Evolutionary conservation across 2,888 invertebrate genomes (phyloP), one percentile per base, ranked within the genome.

Genomic region (Empis stercorea): DNA sequence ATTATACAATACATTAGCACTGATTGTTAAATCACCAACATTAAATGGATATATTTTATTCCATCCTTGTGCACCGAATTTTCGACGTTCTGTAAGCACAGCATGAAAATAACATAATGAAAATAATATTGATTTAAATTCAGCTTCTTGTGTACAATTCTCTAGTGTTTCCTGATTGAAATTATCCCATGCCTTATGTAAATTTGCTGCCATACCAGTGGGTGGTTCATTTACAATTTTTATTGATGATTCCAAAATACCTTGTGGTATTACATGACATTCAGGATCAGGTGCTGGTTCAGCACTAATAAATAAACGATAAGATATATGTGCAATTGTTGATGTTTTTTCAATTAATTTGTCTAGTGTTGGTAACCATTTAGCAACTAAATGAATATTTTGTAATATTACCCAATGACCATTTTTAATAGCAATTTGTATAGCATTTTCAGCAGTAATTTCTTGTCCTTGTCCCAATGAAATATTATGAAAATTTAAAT

Each of bases 221-320:
- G 95, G 95, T 0, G 95, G 93, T 66, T 96, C 95, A 61, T 95
- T 95, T 3, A 95, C 94, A 51, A 96, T 93, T 72, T 96, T 96
- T 58, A 95, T 86, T 0, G 92, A 86, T 0, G 91, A 85, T 65
- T 96, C 94, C 41, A 96, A 70, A 56, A 96, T 87, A 36, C 95
- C 95, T 72, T 93, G 84, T 0, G 80, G 81, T 51, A 82, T 77
- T 7, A 80, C 76, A 55, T 80, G 79, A 53, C 74, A 75, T 20
- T 71, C 72, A 0, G 89, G 78, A 62, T 81, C 77, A 0, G 78
- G 71, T 0, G 86, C 83, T 0, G 95, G 89, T 62, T 96, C 95
- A 2, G 94, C 94, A 61, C 89, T 92, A 53, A 96, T 75, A 61
- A 81, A 95, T 45, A 96, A 71, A 47, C 82, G 75, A 53, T 62